Evolutionary conservation across 2,888 invertebrate genomes (phyloP).

Genomic region (Athalia rosae): DNA sequence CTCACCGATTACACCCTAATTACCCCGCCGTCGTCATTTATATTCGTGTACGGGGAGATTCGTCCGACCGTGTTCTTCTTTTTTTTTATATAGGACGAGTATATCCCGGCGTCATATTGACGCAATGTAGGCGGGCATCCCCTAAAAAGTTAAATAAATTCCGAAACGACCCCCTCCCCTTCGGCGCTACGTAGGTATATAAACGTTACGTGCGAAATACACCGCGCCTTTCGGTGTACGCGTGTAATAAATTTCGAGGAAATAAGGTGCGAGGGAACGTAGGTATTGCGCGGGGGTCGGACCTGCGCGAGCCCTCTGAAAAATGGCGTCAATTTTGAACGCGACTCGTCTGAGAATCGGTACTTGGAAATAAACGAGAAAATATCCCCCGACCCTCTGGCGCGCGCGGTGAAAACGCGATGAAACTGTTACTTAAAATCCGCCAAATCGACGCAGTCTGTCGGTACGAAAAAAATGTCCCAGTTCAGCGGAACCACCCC

Average conservation of each 20-base stretch:
- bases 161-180: no score
- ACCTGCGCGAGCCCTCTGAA: not conserved
- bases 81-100: no score
- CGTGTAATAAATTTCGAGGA: no score
- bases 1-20: no score
- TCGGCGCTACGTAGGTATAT: not conserved
- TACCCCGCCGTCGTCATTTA: no score
- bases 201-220: not conserved
- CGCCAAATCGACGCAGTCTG: not conserved
- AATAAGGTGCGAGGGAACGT: not conserved
- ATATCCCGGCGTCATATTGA: no score
- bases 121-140: no score
- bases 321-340: slow-evolving; percentile 9
- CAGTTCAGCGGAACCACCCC: not conserved
- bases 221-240: no score
- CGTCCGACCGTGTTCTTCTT: no score
- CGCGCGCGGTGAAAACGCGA: not conserved
- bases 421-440: slow-evolving; percentile 8
- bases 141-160: no score
- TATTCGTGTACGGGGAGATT: no score
- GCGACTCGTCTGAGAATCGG: slow-evolving; percentile 11
- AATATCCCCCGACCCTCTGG: not conserved
- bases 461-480: not conserved
- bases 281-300: not conserved
- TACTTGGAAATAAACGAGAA: slow-evolving; percentile 5